Base-by-base conservation (phyloP, 1,140 invertebrate genomes). In the Drosophila leontia region DNA sequence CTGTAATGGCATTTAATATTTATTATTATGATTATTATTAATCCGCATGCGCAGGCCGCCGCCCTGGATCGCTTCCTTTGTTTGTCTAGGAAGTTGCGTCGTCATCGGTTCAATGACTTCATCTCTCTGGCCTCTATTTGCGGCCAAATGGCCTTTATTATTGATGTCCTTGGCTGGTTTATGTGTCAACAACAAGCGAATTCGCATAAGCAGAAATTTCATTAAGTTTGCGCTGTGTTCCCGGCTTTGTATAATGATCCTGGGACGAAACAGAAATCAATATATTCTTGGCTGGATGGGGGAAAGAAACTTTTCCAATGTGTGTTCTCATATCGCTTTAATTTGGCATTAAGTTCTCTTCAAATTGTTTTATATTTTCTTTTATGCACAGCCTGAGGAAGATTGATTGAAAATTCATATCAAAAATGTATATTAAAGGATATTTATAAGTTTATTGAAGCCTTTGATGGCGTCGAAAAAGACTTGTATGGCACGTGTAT, bases 21-120 rank as follows among this genome's bases (percentile, higher is more conserved):
- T 88, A 88, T 88, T 84, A 85, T 88, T 88, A 88, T 88, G 84
- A 86, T 88, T 84, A 85, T 90, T 90, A 84, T 85, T 88, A 88
- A 88, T 85, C 78, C 85, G 81, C 80, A 84, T 84, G 78, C 74
- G 78, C 74, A 61, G 61, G 51, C 51, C 51, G 51, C 34, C n/a
- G 50, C 50, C 50, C 32, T 19, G 50, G 72, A 55, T 75, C 59
- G 62, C 60, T 39, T 50, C 59, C 60, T 32, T 64, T 63, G 19
- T 58, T 44, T 63, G 37, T 41, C 63, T 75, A 64, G 70, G 58
- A 72, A 67, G 59, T 67, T 42, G 48, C 64, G 51, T 51, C 50
- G 42, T 74, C 67, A 61, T 47, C 77, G 75, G 82, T 84, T 84
- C 82, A 84, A 84, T 84, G 82, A 84, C 82, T 84, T 84, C 76